Conservation (phyloP, 2,888 invertebrate genomes). For the Toxonevra muliebris region DNA sequence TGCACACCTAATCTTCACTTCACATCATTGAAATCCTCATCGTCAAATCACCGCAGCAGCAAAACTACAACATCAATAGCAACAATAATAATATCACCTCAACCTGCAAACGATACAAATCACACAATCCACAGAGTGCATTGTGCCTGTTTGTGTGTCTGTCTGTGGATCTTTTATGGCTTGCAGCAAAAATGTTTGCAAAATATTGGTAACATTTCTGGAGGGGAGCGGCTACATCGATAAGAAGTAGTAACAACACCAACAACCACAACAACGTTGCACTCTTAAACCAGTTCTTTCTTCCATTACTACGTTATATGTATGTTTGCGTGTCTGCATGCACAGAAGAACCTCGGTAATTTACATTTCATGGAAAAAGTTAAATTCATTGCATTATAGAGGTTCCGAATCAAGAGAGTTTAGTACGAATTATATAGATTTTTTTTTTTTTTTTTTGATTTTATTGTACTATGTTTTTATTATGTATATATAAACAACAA, state of each 20-base stretch:
- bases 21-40: conserved; percentile 4
- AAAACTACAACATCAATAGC: conserved; percentile 16
- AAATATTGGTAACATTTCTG: not conserved
- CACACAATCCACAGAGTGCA: conserved; percentile 43
- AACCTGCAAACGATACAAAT: conserved; percentile 52
- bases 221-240: not conserved
- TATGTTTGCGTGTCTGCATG: no score
- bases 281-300: not conserved
- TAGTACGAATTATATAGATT: no score
- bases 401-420: no score
- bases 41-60: conserved; percentile 24
- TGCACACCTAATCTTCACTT: conserved; percentile 31
- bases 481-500: no score
- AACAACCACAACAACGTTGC: not conserved
- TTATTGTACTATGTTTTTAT: no score
- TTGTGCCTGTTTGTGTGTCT: conserved; percentile 3
- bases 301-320: not conserved
- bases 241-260: not conserved
- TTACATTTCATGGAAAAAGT: no score
- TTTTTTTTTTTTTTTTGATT: no score
- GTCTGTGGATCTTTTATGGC: conserved; percentile 48
- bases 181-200: conserved; percentile 47
- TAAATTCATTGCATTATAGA: no score
- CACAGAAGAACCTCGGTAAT: no score
- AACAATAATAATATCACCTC: conserved; percentile 33